Evolutionary conservation across 2,888 invertebrate genomes (phyloP), one percentile per base, ranked within the genome.

Genomic region (Caenorhabditis sulstoni): DNA sequence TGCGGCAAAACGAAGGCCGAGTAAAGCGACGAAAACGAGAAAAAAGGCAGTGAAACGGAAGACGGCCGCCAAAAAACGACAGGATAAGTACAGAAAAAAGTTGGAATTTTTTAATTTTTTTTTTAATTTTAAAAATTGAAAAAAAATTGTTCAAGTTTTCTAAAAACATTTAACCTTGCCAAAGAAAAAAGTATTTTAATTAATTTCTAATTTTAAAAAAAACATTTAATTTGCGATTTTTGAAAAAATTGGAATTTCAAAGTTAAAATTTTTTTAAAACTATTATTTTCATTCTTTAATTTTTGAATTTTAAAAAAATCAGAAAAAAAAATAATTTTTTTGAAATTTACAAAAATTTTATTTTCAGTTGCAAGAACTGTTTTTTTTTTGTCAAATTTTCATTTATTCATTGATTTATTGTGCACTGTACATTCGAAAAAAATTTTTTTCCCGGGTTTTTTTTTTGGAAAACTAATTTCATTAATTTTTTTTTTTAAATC

Each of bases 21-120:
- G 45, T 18, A 62, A 62, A 47, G 62, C 29, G 7, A 70, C 61
- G 22, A 70, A 70, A 20, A 29, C 55, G 0, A 53, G 55, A 9
- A 55, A 37, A n/a, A 70, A 70, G 18, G 66, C 66, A 1, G 49
- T 57, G 45, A 68, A 68, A 45, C 49, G 76, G 39, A 68, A 59
- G 45, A 62, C 35, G 14, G 44, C 59, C 18, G 58, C 57, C 45
- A 74, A 74, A 16, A 65, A 74, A 37, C 29, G 74, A 37, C 23
- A 37, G 11, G 53, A 50, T 37, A 74, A 74, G 37, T 58, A 22
- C 1, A 23, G 37, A 16, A 14, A 74, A 18, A 74, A 59, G 74
- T 73, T 23, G 29, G 71, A 37, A 12, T 8, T 49, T 18, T 49
- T 7, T 20, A 16, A 49, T 22, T 18, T 41, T 41, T 41, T 41